These are phyloP conservation scores for Danio kyathit DNA, from an alignment of 2,797 vertebrate species.

Conservation along the genomic window DNA sequence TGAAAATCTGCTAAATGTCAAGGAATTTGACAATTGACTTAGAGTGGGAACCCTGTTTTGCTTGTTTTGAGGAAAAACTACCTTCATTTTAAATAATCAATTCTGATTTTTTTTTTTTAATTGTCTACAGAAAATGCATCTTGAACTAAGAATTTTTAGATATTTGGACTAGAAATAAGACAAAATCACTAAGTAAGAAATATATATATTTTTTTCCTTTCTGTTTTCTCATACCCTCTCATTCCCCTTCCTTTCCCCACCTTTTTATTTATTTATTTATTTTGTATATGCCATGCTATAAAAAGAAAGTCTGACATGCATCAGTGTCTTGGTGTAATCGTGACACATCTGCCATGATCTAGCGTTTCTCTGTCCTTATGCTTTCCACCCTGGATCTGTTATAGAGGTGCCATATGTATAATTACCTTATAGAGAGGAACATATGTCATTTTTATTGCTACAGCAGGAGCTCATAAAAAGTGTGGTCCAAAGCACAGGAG, in stretches of 20 bases:
- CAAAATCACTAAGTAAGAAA: too few species aligned
- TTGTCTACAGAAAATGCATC: too few species aligned
- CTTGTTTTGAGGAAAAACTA: too few species aligned
- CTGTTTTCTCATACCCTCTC: background rate
- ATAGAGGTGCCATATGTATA: conserved; percentile 33
- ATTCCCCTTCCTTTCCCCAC: background rate
- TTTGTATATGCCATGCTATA: conserved; percentile 26
- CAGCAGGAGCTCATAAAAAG: conserved; percentile 31
- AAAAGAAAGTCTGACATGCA: conserved; percentile 34
- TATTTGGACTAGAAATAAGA: too few species aligned
- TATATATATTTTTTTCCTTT: background rate
- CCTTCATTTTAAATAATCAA: too few species aligned
- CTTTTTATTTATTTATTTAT: background rate
- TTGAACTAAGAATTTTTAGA: too few species aligned
- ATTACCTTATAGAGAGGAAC: conserved; percentile 38
- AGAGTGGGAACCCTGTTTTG: too few species aligned
- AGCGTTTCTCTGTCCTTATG: conserved; percentile 33
- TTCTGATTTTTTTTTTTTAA: too few species aligned
- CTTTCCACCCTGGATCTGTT: conserved; percentile 38
- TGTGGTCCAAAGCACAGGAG: conserved; percentile 21
- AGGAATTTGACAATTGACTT: too few species aligned
- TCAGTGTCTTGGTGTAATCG: conserved; percentile 36
- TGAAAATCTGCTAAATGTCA: too few species aligned
- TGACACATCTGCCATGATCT: conserved; percentile 45
- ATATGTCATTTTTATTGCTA: conserved; percentile 48